phyloP scores from a whole-genome alignment of 2,113 vertebrate genomes.

The Irena cyanogastra region DNA sequence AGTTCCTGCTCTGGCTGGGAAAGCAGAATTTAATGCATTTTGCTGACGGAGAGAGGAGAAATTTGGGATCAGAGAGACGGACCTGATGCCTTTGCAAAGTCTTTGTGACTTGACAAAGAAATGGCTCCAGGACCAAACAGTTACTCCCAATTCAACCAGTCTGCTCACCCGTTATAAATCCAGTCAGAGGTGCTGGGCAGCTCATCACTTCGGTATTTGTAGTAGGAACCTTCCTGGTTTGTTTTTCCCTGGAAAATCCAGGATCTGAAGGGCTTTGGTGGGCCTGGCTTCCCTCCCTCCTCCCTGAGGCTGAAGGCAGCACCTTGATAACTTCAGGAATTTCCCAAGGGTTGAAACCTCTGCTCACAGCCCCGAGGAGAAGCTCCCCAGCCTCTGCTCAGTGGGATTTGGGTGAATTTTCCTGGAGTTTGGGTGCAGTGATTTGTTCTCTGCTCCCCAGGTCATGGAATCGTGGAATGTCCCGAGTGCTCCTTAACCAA shows the following conservation, averaged over 20 bases:
- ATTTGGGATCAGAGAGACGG: background rate
- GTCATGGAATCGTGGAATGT: accelerated
- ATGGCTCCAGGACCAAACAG: background rate
- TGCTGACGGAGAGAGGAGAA: background rate
- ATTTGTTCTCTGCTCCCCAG: background rate
- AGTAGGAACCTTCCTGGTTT: background rate
- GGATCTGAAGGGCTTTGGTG: background rate
- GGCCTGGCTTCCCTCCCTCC: background rate
- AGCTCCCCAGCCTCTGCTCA: background rate
- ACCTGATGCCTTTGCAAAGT: background rate
- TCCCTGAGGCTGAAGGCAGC: background rate
- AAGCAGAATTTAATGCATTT: background rate
- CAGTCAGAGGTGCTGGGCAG: background rate
- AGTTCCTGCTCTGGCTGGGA: background rate
- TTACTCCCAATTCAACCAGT: background rate
- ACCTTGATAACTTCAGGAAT: background rate
- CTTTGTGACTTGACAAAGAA: background rate
- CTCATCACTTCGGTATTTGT: accelerated
- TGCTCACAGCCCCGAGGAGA: background rate
- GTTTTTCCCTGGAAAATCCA: background rate
- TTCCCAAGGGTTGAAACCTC: background rate
- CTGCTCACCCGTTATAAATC: accelerated
- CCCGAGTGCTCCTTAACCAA: background rate
- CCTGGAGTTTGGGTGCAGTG: accelerated
- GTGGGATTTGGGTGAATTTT: background rate